Evolutionary conservation across 2,113 vertebrate species (phyloP).

Genomic region (Hippolais icterina): DNA sequence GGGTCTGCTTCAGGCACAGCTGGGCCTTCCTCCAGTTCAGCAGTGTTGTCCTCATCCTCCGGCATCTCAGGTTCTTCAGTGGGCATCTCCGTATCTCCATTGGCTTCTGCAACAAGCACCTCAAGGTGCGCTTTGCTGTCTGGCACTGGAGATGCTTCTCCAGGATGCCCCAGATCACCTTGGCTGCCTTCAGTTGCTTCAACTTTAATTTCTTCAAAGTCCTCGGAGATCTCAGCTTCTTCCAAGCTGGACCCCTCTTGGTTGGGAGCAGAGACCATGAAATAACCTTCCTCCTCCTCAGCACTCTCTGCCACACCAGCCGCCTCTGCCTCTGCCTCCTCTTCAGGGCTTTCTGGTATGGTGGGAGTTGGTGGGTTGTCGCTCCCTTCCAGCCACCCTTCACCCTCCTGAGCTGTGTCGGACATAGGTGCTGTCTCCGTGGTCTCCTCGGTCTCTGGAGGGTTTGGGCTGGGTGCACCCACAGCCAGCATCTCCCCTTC

Average conservation of each 20-base stretch:
- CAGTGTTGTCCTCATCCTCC: background rate
- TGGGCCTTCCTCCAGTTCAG: background rate
- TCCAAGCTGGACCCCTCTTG: background rate
- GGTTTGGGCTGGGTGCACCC: background rate
- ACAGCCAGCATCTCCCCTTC: background rate
- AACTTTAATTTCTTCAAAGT: constrained; percentile 7
- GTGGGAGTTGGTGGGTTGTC: background rate
- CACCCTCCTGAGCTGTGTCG: background rate
- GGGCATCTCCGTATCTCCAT: background rate
- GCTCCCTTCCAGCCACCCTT: background rate
- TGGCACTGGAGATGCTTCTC: rapidly evolving
- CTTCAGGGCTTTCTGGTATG: background rate
- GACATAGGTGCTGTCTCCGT: background rate
- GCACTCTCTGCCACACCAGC: constrained; percentile 18
- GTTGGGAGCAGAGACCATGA: background rate
- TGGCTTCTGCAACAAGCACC: rapidly evolving
- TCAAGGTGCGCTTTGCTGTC: background rate
- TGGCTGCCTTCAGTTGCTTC: background rate
- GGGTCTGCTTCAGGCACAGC: background rate
- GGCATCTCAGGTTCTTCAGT: background rate
- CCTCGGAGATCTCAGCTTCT: background rate
- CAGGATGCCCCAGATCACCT: background rate
- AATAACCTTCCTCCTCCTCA: constrained; percentile 37
- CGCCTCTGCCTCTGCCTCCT: background rate
- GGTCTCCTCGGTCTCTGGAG: background rate